Base-by-base conservation (phyloP, 1,140 invertebrate genomes). In the Calephelis nemesis region DNA sequence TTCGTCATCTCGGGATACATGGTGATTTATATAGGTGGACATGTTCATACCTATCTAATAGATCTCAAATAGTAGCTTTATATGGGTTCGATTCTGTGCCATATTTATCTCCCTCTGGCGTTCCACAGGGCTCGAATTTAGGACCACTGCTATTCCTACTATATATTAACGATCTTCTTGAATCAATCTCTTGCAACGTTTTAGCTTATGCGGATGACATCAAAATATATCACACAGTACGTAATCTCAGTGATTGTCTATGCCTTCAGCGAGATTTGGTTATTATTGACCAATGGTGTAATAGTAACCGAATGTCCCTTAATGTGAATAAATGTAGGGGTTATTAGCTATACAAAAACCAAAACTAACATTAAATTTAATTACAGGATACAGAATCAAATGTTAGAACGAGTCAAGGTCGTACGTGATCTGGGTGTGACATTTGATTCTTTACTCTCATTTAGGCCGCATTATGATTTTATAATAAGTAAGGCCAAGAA, bases 201-300 rank as follows among this genome's bases (percentile, higher is more conserved):
- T n/a, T 65, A 7, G 64, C 48, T 40, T 65, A 65, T 40, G 64
- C 64, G 4, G 64, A 65, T 40, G 64, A 65, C 11, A 45, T 63
- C 13, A 63, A 63, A 63, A 13, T 47, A n/a, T 63, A 47, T 48
- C n/a, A 15, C 4, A 9, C 12, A 5, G 47, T 47, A 47, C 13
- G 12, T 15, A 15, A 19, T 19, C 4, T n/a, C 10, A 47, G n/a
- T 63, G 62, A 47, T 40, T 63, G 62, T 13, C 5, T 5, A 7
- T 9, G 7, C 7, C 40, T 63, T n/a, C 62, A 63, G 40, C 5
- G 4, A 5, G 39, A 63, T n/a, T 6, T 63, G 4, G 45, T 42
- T 9, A 63, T 19, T 7, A 30, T 58, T 10, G 6, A 15, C 5
- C 7, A 58, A 8, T 63, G 62, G 62, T 63, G 62, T 63, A 3